Conservation (phyloP, 37 sponge, comb jelly and placozoan genomes). For the Lycopodina hypogea region DNA sequence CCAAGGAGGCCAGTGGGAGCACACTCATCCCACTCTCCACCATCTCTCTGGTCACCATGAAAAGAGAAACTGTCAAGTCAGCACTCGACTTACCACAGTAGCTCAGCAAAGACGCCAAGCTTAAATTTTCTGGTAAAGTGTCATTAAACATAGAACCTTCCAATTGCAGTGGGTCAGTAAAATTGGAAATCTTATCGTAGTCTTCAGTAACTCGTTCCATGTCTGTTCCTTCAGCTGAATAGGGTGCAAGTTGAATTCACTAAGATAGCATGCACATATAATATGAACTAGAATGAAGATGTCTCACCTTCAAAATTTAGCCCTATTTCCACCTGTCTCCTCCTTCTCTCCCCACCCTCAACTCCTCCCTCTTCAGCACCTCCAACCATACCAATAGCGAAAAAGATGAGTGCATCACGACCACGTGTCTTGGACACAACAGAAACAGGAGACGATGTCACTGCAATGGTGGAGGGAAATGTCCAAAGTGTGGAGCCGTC, state of each 20-base stretch:
- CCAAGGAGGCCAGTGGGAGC: constrained; percentile 24
- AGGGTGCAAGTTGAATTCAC: no score
- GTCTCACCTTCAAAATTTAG: neutral
- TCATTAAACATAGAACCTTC: constrained; percentile 24
- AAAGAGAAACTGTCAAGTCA: constrained; percentile 16
- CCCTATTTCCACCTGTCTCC: neutral
- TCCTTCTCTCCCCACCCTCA: constrained; percentile 10
- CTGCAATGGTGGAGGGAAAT: constrained; percentile 36
- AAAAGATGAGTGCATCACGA: constrained; percentile 59
- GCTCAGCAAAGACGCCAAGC: constrained; percentile 38
- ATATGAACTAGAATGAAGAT: no score
- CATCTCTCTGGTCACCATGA: constrained; percentile 49
- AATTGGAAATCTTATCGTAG: neutral
- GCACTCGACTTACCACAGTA: constrained; percentile 24
- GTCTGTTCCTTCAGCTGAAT: no score
- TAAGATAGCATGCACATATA: no score
- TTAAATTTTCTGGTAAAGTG: constrained; percentile 51
- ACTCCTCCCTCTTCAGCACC: neutral
- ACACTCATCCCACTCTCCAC: constrained; percentile 8
- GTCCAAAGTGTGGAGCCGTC: constrained; percentile 61
- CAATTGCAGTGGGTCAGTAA: constrained; percentile 23
- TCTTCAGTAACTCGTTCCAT: constrained; percentile 2
- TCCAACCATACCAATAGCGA: constrained; percentile 15
- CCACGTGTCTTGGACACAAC: constrained; percentile 26
- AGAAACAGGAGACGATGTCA: constrained; percentile 45